Evolutionary conservation across 2,113 vertebrate species (phyloP), one percentile per base, ranked within the genome.

Genomic region (Illadopsis cleaveri): DNA sequence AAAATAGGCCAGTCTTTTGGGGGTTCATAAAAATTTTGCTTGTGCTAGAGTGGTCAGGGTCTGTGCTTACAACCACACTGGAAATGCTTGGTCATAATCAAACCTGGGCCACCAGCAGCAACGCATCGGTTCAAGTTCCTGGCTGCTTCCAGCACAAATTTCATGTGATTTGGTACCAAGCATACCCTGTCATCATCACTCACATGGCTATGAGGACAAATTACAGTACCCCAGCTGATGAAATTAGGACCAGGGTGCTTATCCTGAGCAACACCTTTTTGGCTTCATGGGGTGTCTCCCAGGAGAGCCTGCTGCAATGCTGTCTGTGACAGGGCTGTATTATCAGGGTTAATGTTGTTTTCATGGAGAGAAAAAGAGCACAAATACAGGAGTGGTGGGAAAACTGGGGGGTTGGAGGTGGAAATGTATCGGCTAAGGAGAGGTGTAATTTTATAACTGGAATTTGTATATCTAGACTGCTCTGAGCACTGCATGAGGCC

Each of bases 91-190:
- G 15, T 84, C 53, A 28, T 33, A 54, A 45, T 19, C 66, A 69
- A 93, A 5, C 6, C 3, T n/a, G 31, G 82, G 51, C 38, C 31
- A 47, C 12, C 53, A 51, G 42, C 2, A 75, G 11, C 37, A 86
- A 58, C 0, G 3, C 25, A n/a, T 35, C 0, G 0, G 3, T 84
- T 91, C 33, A 33, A 64, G 53, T 22, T 45, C 22, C 47, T 68
- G 38, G 19, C 44, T 76, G 31, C 33, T 91, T 85, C 35, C 73
- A 82, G 61, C 22, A 75, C 9, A 56, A 62, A 47, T 24, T 30
- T 28, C 8, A 15, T 10, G 21, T 7, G 11, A 44, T 68, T 82
- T 40, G 24, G 57, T 94, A 82, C 21, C 62, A 71, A 44, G 19
- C 9, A 15, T 24, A 13, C 31, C 69, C 62, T 91, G 42, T 24